phyloP scores from a whole-genome alignment of 2,888 invertebrate species.

The Limnephilus marmoratus region DNA sequence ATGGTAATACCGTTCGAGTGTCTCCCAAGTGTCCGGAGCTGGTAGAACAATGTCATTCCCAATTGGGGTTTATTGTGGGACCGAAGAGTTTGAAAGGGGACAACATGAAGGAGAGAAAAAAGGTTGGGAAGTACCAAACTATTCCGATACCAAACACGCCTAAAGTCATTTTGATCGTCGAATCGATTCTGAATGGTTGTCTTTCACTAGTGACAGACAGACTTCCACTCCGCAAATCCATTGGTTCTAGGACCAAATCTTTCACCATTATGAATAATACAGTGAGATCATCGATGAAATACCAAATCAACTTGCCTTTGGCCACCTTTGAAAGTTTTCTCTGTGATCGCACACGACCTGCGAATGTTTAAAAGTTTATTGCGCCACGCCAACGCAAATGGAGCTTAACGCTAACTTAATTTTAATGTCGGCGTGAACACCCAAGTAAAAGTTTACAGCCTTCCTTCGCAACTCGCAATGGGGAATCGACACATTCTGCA shows the following conservation, averaged over 20 bases:
- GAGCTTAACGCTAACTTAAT: slow-evolving; percentile 55
- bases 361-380: slow-evolving; percentile 30
- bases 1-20: no score
- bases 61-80: no score
- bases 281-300: not conserved
- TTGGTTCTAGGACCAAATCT: not conserved
- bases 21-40: no score
- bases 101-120: no score
- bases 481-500: slow-evolving; percentile 42
- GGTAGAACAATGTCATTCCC: no score
- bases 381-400: slow-evolving; percentile 23
- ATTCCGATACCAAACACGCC: no score
- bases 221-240: no score
- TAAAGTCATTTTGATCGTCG: no score
- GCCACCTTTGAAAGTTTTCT: not conserved
- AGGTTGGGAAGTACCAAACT: no score
- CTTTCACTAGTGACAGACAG: no score
- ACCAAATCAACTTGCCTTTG: not conserved
- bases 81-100: no score
- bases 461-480: slow-evolving; percentile 17
- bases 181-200: no score
- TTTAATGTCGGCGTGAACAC: slow-evolving; percentile 48
- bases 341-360: not conserved
- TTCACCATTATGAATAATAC: not conserved
- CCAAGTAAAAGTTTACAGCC: slow-evolving; percentile 37